A percentile compares a stretch with the other conserved stretches of the same genome.
Evolutionary conservation across 2,797 vertebrate genomes (phyloP).

Genomic region (Mormyrops attenuatus): DNA sequence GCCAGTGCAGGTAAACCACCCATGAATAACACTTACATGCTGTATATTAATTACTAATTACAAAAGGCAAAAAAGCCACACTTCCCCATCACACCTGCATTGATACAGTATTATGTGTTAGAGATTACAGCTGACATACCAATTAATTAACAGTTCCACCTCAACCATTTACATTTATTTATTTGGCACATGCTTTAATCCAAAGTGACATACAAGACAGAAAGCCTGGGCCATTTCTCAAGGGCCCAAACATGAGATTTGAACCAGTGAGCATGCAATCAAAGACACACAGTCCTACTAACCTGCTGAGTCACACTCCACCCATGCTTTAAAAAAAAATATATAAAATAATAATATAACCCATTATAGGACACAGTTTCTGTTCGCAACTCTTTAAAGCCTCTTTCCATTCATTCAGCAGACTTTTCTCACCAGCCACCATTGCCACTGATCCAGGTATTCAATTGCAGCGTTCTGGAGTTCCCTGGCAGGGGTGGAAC

Average conservation of each 20-base stretch:
- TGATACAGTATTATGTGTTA: neutral
- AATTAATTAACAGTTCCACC: neutral
- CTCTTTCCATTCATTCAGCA: neutral
- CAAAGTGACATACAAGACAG: neutral
- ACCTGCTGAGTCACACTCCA: neutral
- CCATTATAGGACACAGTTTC: neutral
- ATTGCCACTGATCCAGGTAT: neutral
- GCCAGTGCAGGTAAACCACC: neutral
- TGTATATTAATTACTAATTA: neutral
- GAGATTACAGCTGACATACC: neutral
- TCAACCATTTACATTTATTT: neutral
- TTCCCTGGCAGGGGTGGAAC: neutral
- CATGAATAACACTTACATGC: neutral
- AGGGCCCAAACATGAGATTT: neutral
- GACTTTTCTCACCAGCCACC: neutral
- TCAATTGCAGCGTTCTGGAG: neutral
- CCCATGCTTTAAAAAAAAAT: neutral
- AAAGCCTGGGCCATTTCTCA: neutral
- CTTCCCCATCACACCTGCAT: neutral
- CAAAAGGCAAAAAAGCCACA: neutral
- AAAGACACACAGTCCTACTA: neutral
- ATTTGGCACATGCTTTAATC: neutral
- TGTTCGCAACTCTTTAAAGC: neutral
- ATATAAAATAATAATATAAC: neutral
- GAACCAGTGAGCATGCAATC: neutral